Conservation (phyloP, 2,797 vertebrate species). For the Darevskia mixta region DNA sequence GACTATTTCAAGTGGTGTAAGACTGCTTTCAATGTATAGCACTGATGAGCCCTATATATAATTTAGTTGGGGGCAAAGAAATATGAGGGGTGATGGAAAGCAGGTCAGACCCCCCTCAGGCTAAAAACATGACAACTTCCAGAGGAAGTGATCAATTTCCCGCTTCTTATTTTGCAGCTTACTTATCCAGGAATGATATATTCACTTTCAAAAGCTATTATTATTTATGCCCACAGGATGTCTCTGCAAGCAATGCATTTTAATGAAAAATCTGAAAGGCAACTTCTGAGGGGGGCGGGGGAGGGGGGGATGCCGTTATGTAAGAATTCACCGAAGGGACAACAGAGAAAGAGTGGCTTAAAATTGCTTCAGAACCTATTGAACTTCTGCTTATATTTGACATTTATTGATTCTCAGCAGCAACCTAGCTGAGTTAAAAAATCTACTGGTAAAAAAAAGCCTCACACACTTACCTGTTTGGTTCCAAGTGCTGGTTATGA, state of each 20-base stretch:
- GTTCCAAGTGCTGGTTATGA: not conserved
- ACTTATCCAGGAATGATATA: not conserved
- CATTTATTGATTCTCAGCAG: not conserved
- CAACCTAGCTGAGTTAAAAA: not conserved
- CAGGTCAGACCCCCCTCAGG: not conserved
- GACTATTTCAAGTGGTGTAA: not conserved
- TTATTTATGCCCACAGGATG: conserved; percentile 30
- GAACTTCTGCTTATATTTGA: not conserved
- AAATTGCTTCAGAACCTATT: not conserved
- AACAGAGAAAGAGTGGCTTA: not conserved
- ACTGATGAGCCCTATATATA: not conserved
- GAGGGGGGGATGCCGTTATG: not conserved
- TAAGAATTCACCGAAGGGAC: not conserved
- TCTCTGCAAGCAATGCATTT: conserved; percentile 34
- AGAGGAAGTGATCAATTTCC: not conserved
- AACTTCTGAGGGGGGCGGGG: not conserved
- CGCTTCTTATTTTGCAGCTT: not conserved
- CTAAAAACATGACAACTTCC: not conserved
- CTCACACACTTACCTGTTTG: not conserved
- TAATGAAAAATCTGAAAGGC: conserved; percentile 3
- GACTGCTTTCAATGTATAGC: too few species aligned
- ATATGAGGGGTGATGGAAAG: not conserved
- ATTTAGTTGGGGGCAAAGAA: not conserved
- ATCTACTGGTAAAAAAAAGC: not conserved
- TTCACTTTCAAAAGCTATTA: not conserved